Base-by-base conservation (phyloP, 2,797 vertebrate species). In the Podargus strigoides region DNA sequence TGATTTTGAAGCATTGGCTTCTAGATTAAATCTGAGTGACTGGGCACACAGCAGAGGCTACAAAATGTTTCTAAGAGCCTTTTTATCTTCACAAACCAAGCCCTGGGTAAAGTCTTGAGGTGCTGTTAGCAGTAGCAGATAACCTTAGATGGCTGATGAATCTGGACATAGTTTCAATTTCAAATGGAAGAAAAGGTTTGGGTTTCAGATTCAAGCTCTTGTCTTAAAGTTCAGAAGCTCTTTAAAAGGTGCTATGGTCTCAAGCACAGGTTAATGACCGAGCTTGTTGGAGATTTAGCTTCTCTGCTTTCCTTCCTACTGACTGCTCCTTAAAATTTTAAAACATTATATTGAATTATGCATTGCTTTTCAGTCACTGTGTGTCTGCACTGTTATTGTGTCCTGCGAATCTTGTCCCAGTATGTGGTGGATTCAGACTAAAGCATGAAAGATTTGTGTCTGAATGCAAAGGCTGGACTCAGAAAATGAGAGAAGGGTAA, bases 321-420 rank as follows among this genome's bases (percentile, higher is more conserved):
- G 47, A 9, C n/a, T 94, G 70, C 56, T 91, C 44, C 55, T 94
- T 94, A 89, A 93, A 94, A 86, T 70, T 87, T 91, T 87, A 87
- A 93, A 93, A 64, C 49, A 84, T 91, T 9, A 1, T 53, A 8
- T 70, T 97, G 81, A 88, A 91, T 91, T 91, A 95, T 93, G 60
- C 49, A 93, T 84, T 91, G 26, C 56, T 78, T 92, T 93, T 93
- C 76, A 92, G 13, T 80, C 17, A n/a, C 68, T 80, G 13, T 58
- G 34, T 77, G n/a, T 56, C 53, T 93, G 37, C 36, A 23, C 60
- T 85, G 67, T 82, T 90, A 28, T 67, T 86, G 50, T 14, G 49
- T 76, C 60, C 52, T 86, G 58, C 37, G 60, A 92, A 67, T 91
- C 68, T 73, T 88, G 72, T 91, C 60, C 42, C 26, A 77, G 72